Evolutionary conservation across 2,888 invertebrate species (phyloP).

Genomic region (Dasysyrphus albostriatus): DNA sequence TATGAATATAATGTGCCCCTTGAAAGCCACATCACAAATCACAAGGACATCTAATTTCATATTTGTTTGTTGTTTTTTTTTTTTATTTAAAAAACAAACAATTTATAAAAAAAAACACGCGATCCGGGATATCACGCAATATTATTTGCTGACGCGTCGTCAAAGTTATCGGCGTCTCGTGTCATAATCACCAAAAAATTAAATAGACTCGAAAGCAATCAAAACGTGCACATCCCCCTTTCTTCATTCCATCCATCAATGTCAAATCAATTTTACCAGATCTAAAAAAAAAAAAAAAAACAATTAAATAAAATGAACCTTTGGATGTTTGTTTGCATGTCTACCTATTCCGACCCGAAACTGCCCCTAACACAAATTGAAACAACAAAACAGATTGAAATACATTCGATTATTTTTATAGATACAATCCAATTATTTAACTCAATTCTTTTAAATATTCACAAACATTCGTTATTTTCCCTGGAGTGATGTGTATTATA

Average conservation of each 20-base stretch:
- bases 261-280: slow-evolving; percentile 47
- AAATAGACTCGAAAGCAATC: slow-evolving; percentile 49
- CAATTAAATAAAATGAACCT: neutral
- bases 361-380: slow-evolving; percentile 38
- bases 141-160: slow-evolving; percentile 48
- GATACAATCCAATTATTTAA: slow-evolving; percentile 74
- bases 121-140: slow-evolving; percentile 50
- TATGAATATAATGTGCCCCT: neutral
- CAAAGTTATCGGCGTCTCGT: slow-evolving; percentile 4
- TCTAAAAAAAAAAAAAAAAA: neutral
- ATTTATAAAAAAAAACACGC: slow-evolving; percentile 57
- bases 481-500: slow-evolving; percentile 4
- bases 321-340: too few relatives aligned
- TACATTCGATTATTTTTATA: slow-evolving; percentile 73
- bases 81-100: slow-evolving; percentile 56
- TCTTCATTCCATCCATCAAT: slow-evolving; percentile 25
- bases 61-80: slow-evolving; percentile 10
- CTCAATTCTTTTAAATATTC: slow-evolving; percentile 67
- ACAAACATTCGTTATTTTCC: slow-evolving; percentile 53
- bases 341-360: slow-evolving; percentile 2
- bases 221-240: slow-evolving; percentile 44
- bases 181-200: slow-evolving; percentile 46
- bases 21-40: neutral
- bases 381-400: slow-evolving; percentile 67
- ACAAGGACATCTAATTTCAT: neutral